Percentiles rank a stretch among this genome's conserved stretches.
Conservation (phyloP, 2,113 vertebrate genomes). For the Echinops telfairi region DNA sequence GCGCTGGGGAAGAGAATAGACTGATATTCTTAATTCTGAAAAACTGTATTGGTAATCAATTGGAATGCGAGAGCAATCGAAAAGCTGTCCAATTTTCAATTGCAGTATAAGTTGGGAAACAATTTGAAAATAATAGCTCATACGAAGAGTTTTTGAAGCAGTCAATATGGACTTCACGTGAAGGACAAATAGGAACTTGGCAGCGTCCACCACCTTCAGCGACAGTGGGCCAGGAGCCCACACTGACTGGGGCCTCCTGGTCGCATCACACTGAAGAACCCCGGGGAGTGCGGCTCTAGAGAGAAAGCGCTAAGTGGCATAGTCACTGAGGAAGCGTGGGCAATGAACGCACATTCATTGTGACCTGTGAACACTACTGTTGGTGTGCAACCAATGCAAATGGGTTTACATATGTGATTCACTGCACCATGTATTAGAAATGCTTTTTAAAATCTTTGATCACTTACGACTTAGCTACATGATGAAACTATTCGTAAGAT, state of each 20-base stretch:
- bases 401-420: slow-evolving; percentile 48
- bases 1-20: slow-evolving; percentile 87
- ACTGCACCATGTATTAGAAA: slow-evolving; percentile 55
- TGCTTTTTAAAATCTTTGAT: background rate
- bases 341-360: background rate
- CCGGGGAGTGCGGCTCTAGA: slow-evolving; percentile 31
- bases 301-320: slow-evolving; percentile 65
- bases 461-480: background rate
- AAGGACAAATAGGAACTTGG: slow-evolving; percentile 95
- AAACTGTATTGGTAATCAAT: slow-evolving; percentile 99
- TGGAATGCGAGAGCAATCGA: slow-evolving; percentile 94
- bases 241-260: background rate
- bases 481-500: background rate
- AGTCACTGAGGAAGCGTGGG: slow-evolving; percentile 30
- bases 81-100: slow-evolving; percentile 99
- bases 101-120: slow-evolving; percentile 97
- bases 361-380: background rate
- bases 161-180: slow-evolving; percentile 95
- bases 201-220: slow-evolving; percentile 78
- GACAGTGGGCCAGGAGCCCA: slow-evolving; percentile 83
- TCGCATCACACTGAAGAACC: slow-evolving; percentile 59
- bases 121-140: slow-evolving; percentile 99
- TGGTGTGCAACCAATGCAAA: background rate
- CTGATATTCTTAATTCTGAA: slow-evolving; percentile 91
- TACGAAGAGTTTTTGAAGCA: slow-evolving; percentile 92